These are phyloP conservation scores for Phallusia fumigata DNA, from an alignment of 23 tunicate genomes.

Conservation along the genomic window DNA sequence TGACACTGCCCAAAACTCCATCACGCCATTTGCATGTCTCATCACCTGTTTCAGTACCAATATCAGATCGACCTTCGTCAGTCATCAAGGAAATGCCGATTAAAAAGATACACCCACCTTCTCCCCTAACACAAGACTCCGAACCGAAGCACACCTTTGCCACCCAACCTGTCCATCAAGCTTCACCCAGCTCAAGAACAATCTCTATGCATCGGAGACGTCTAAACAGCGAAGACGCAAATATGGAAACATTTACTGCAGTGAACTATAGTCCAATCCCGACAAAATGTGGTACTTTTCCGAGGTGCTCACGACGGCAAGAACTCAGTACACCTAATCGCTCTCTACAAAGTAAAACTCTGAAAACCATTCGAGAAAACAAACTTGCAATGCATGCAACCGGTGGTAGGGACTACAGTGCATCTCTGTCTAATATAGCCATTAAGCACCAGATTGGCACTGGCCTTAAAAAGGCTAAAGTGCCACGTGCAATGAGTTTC, in stretches of 20 bases:
- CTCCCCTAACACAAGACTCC: background rate
- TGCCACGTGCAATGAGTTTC: constrained; percentile 62
- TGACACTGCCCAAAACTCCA: background rate
- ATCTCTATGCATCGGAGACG: background rate
- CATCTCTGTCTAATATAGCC: background rate
- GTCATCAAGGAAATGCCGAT: background rate
- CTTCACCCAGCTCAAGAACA: background rate
- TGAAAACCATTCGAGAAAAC: constrained; percentile 15
- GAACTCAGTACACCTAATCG: background rate
- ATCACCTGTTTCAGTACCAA: background rate
- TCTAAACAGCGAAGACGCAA: constrained; percentile 2
- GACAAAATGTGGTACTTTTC: constrained; percentile 10
- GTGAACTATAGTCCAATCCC: background rate
- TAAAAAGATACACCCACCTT: background rate
- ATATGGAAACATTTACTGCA: background rate
- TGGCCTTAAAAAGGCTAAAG: background rate
- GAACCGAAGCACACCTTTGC: background rate
- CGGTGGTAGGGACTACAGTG: background rate
- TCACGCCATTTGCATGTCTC: background rate
- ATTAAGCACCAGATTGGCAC: background rate
- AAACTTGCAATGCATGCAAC: background rate
- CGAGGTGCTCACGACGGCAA: constrained; percentile 12
- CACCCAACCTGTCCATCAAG: background rate
- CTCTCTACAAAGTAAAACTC: background rate
- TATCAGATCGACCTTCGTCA: background rate